Evolutionary conservation across 2,888 invertebrate genomes (phyloP).

Genomic region (Thecophora atra): DNA sequence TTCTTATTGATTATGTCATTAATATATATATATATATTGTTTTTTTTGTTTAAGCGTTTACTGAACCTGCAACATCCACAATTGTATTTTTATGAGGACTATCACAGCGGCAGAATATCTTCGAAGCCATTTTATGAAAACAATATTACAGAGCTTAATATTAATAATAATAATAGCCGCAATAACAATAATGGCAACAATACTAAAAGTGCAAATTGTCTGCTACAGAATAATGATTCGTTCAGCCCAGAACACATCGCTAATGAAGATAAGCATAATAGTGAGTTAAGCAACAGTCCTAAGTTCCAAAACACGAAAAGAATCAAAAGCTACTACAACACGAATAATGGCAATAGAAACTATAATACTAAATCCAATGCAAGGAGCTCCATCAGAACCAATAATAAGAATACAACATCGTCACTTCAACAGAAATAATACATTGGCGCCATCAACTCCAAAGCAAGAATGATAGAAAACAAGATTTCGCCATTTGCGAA

Average conservation of each 20-base stretch:
- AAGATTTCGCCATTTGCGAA: no score
- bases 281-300: neutral
- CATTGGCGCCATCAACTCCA: no score
- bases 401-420: constrained; percentile 11
- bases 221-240: neutral
- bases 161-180: no score
- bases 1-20: neutral
- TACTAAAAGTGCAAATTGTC: neutral
- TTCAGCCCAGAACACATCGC: neutral
- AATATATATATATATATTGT: constrained; percentile 3
- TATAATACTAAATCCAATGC: neutral
- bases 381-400: constrained; percentile 1
- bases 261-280: neutral
- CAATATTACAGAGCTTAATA: constrained; percentile 41
- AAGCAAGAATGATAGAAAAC: no score
- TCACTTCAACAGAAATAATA: neutral
- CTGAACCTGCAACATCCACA: constrained; percentile 41
- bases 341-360: constrained; percentile 19
- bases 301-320: neutral
- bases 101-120: constrained; percentile 17
- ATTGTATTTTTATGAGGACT: constrained; percentile 45
- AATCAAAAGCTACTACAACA: constrained; percentile 2
- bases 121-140: constrained; percentile 22
- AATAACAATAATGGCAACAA: neutral
- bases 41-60: constrained; percentile 40